phyloP scores from a whole-genome alignment of 2,888 invertebrate genomes.

The Epistrophella euchroma region DNA sequence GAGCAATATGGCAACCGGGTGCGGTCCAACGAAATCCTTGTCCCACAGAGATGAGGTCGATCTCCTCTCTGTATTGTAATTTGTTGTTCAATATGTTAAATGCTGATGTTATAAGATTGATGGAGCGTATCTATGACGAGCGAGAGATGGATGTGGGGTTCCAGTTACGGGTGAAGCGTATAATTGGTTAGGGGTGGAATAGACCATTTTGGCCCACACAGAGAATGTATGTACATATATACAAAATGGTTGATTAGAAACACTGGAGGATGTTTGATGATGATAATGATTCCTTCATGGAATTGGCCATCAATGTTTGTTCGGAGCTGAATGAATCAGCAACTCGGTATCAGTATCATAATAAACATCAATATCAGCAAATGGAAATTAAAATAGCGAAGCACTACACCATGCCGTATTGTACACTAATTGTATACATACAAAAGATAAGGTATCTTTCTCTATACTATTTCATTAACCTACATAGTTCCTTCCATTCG shows the following conservation, averaged over 20 bases:
- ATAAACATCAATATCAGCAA: conserved; percentile 16
- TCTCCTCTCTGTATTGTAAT: conserved; percentile 59
- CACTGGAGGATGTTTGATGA: conserved; percentile 30
- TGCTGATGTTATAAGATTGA: conserved; percentile 62
- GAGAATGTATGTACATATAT: not conserved
- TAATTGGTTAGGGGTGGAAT: conserved; percentile 58
- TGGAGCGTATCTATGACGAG: conserved; percentile 60
- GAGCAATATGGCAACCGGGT: not conserved
- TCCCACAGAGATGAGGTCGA: conserved; percentile 35
- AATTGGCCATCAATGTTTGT: conserved; percentile 23
- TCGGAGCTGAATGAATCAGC: conserved; percentile 17
- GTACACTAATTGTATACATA: not conserved
- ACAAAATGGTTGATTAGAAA: conserved; percentile 36
- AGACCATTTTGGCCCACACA: not conserved
- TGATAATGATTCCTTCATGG: conserved; percentile 23
- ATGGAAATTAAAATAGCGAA: conserved; percentile 24
- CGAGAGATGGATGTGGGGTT: conserved; percentile 65
- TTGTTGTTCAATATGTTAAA: conserved; percentile 71
- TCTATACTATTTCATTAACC: conserved; percentile 26
- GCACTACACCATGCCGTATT: not conserved
- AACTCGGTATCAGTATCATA: not conserved
- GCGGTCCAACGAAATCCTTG: conserved; percentile 38
- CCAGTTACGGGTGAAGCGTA: conserved; percentile 66
- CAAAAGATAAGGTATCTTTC: conserved; percentile 12
- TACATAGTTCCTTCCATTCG: not conserved